Base-by-base conservation (phyloP, 2,888 invertebrate species). In the Drosophila atripex region DNA sequence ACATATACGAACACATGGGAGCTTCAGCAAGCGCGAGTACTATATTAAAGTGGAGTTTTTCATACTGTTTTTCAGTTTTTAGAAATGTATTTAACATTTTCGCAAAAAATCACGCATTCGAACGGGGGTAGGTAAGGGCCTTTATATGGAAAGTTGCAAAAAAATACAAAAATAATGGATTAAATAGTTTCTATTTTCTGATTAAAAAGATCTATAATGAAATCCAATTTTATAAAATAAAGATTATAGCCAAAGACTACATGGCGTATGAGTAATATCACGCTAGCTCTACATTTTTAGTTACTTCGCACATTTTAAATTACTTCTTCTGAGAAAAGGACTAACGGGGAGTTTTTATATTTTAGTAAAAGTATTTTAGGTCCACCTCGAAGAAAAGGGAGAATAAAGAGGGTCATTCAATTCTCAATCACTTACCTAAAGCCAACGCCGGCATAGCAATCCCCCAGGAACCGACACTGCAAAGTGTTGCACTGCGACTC, bases 391-490 rank as follows among this genome's bases (percentile, higher is more conserved):
- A 23, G 5, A 23, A 23, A 32, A 11, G 6, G 7, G 3, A 11
- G 9, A 8, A 32, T 32, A 32, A 11, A 11, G 9, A 23, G 23
- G 23, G 23, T n/a, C n/a, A n/a, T n/a, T n/a, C n/a, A n/a, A n/a
- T 35, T 43, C 9, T n/a, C 30, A 8, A n/a, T 9, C 16, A 52
- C 95, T 95, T 90, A 96, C 96, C 94, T 93, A 89, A 94, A 96
- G 90, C 96, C 94, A 11, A 93, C 90, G 46, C 91, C 93, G 6
- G 95, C 96, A 88, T 94, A 94, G 90, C 97, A 98, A 89, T 96
- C 94, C 12, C 97, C 97, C n/a, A 96, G 93, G 76, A 95, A 95
- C 0, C 97, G 95, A 89, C 97, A 98, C 80, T 95, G 94, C 76
- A 94, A 93, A 61, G 96, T 95, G 70, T 95, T 96, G 91, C 97